Conservation (phyloP, 2,888 invertebrate species). For the Drosophila subquinaria region DNA sequence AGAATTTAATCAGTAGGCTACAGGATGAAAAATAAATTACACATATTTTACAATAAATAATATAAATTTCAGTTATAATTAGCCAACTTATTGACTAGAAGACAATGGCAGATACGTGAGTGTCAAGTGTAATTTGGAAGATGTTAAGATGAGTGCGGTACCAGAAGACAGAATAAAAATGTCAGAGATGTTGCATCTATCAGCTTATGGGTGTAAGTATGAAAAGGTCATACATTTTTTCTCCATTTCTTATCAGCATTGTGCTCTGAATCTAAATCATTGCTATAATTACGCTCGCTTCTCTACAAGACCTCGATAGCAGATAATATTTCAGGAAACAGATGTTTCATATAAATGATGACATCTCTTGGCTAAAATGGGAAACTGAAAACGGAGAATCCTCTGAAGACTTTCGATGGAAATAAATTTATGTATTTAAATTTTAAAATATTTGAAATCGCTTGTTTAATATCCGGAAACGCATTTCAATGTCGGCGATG, state of each 20-base stretch:
- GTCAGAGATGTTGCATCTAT: neutral
- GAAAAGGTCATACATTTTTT: neutral
- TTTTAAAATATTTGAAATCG: neutral
- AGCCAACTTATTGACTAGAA: neutral
- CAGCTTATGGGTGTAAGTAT: constrained; percentile 13
- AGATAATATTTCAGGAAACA: neutral
- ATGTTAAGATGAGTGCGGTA: neutral
- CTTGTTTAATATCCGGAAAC: neutral
- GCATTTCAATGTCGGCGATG: constrained; percentile 13
- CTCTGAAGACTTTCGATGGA: neutral
- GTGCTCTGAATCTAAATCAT: neutral
- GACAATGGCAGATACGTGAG: neutral
- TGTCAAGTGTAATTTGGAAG: neutral
- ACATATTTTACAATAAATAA: neutral
- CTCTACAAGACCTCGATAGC: neutral
- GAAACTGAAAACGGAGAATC: neutral
- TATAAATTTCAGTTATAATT: constrained; percentile 14
- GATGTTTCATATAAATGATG: neutral
- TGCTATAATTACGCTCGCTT: neutral
- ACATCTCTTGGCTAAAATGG: neutral
- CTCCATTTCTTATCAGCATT: neutral
- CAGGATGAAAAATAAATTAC: constrained; percentile 8
- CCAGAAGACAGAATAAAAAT: neutral
- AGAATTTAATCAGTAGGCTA: constrained; percentile 7
- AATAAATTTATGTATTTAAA: neutral